Conservation (phyloP, 2,797 vertebrate genomes). For the Percopsis omiscomaycus region DNA sequence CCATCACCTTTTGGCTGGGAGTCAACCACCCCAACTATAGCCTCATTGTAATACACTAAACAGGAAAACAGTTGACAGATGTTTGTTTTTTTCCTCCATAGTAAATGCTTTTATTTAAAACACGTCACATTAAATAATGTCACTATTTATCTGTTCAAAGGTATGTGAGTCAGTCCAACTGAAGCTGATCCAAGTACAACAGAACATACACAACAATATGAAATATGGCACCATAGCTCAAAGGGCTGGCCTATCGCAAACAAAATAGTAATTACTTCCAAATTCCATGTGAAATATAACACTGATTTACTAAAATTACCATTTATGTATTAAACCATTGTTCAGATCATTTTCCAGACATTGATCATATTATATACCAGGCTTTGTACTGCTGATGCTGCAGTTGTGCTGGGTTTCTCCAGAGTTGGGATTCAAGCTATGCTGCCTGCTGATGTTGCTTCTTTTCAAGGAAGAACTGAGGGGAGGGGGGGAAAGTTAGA, state of each 20-base stretch:
- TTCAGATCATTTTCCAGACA: neutral
- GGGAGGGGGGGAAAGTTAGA: slow-evolving; percentile 14
- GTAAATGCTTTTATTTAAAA: slow-evolving; percentile 36
- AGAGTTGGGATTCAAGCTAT: slow-evolving; percentile 18
- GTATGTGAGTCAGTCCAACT: slow-evolving; percentile 21
- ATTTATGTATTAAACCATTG: neutral
- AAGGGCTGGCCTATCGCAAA: no score
- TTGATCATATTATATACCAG: neutral
- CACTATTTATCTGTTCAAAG: slow-evolving; percentile 40
- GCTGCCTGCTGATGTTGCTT: slow-evolving; percentile 53
- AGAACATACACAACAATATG: no score
- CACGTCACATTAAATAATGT: slow-evolving; percentile 31
- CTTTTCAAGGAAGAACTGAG: slow-evolving; percentile 88
- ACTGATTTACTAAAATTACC: no score
- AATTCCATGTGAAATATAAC: no score
- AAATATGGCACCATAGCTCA: no score
- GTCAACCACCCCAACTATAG: no score
- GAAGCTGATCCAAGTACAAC: slow-evolving; percentile 6
- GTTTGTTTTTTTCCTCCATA: slow-evolving; percentile 13
- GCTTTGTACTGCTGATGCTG: neutral
- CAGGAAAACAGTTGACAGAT: slow-evolving; percentile 13
- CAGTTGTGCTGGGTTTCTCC: neutral
- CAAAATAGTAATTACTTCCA: no score
- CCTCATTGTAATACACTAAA: slow-evolving; percentile 2
- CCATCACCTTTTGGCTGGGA: no score